phyloP scores from a whole-genome alignment of 2,888 invertebrate genomes.

The Strigamia maritima region DNA sequence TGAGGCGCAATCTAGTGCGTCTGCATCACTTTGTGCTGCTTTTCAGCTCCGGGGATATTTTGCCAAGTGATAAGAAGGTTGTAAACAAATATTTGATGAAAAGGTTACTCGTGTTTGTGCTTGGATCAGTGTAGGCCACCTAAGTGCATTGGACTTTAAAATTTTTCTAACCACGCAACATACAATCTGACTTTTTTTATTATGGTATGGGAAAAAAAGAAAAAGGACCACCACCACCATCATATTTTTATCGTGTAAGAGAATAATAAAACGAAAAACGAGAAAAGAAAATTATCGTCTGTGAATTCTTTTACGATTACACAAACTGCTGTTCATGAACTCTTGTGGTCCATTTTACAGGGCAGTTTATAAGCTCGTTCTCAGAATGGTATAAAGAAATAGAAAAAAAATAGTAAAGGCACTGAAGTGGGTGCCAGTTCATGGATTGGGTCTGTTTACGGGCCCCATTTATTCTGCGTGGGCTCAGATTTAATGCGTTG shows the following conservation, averaged over 20 bases:
- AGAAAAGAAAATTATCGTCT: slow-evolving; percentile 15
- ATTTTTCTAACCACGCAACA: neutral
- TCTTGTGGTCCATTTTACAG: slow-evolving; percentile 8
- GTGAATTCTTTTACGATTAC: slow-evolving; percentile 4
- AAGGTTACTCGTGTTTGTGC: neutral
- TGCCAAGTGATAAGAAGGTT: slow-evolving; percentile 16
- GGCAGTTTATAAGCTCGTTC: slow-evolving; percentile 23
- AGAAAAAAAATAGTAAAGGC: neutral
- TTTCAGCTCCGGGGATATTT: neutral
- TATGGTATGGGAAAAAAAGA: neutral
- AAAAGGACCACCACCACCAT: neutral
- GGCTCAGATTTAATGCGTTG: slow-evolving; percentile 8
- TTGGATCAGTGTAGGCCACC: neutral
- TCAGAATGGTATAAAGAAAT: neutral
- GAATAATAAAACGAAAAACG: neutral
- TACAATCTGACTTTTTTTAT: neutral
- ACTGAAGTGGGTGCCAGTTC: slow-evolving; percentile 3
- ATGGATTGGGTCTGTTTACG: slow-evolving; percentile 19
- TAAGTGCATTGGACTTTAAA: slow-evolving; percentile 1
- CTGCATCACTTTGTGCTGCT: neutral
- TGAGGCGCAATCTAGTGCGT: neutral
- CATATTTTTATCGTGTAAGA: neutral
- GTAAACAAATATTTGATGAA: slow-evolving; percentile 16
- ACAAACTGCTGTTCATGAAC: slow-evolving; percentile 13
- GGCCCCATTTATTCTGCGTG: neutral